phyloP scores from a whole-genome alignment of 2,888 invertebrate species.

The Melanotus villosus region DNA sequence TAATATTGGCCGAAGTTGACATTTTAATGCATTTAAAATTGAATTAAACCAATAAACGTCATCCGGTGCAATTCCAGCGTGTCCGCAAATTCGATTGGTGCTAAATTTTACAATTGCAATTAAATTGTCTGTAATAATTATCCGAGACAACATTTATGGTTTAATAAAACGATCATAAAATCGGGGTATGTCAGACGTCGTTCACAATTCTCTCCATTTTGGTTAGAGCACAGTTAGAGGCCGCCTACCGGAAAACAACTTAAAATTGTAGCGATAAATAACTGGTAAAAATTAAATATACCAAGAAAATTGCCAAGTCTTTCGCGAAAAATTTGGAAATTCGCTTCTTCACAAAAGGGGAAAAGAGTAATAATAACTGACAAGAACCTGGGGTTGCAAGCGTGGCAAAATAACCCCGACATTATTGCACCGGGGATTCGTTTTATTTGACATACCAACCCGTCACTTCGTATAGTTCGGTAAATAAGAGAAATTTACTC shows the following conservation, averaged over 20 bases:
- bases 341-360: conserved; percentile 19
- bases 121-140: conserved; percentile 45
- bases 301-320: not conserved
- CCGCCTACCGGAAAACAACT: too few species aligned
- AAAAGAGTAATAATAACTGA: conserved; percentile 45
- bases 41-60: conserved; percentile 45
- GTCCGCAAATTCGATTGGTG: conserved; percentile 44
- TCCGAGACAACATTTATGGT: conserved; percentile 21
- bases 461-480: conserved; percentile 50
- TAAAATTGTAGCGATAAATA: not conserved
- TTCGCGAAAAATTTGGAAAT: conserved; percentile 5
- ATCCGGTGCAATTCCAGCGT: conserved; percentile 35
- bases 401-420: conserved; percentile 45
- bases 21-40: conserved; percentile 44
- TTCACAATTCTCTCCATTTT: not conserved
- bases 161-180: conserved; percentile 19
- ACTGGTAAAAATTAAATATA: not conserved
- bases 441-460: conserved; percentile 50
- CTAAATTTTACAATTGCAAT: conserved; percentile 47
- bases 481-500: conserved; percentile 51
- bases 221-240: too few species aligned
- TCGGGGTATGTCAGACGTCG: not conserved
- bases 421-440: conserved; percentile 49
- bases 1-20: conserved; percentile 33
- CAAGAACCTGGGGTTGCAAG: conserved; percentile 42